Percentiles rank a stretch among this genome's conserved stretches.
Evolutionary conservation across 2,113 vertebrate genomes (phyloP).

Genomic region (Chaetodon auriga): DNA sequence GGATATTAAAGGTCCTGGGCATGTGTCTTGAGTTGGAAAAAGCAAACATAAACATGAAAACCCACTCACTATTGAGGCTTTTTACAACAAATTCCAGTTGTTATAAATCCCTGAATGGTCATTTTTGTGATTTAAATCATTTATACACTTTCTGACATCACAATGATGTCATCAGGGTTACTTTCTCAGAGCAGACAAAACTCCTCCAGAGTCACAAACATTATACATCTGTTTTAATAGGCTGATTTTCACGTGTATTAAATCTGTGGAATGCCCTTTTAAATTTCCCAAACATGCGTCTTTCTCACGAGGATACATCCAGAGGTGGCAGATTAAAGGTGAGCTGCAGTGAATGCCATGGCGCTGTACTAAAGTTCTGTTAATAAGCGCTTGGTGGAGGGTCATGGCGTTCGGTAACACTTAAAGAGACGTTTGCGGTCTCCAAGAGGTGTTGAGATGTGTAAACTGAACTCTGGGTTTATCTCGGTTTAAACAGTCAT

Average conservation of each 20-base stretch:
- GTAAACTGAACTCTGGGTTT: slow-evolving; percentile 78
- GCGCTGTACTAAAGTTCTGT: background rate
- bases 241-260: background rate
- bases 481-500: slow-evolving; percentile 81
- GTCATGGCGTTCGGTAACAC: slow-evolving; percentile 27
- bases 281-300: slow-evolving; percentile 2
- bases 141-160: background rate
- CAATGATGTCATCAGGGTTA: background rate
- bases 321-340: background rate
- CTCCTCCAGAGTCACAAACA: background rate
- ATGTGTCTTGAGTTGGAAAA: background rate
- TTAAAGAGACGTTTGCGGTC: slow-evolving; percentile 43
- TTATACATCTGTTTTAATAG: background rate
- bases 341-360: background rate
- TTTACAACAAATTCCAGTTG: background rate
- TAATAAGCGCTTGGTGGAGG: background rate
- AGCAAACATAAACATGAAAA: background rate
- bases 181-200: background rate
- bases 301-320: background rate
- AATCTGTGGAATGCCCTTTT: background rate
- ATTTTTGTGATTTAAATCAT: too few relatives aligned
- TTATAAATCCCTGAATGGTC: background rate
- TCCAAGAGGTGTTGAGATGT: slow-evolving; percentile 69
- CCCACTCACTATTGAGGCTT: background rate
- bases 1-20: background rate